A percentile compares a stretch with the other conserved stretches of the same genome.
These are phyloP conservation scores for Candidula unifasciata DNA, from an alignment of 2,888 invertebrate species.

Conservation along the genomic window DNA sequence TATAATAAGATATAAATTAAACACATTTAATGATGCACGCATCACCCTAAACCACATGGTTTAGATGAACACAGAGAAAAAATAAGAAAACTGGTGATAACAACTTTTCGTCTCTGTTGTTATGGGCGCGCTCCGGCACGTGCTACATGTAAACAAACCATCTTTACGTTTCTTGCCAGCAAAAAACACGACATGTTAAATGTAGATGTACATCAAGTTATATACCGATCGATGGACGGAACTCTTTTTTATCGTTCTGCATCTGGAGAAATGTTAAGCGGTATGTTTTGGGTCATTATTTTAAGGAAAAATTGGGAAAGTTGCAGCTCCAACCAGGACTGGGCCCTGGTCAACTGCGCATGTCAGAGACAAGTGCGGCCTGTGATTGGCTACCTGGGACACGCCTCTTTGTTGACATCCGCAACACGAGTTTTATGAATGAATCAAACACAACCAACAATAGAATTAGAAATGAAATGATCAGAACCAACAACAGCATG, in stretches of 20 bases:
- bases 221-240: neutral
- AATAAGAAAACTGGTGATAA: too few relatives aligned
- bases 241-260: too few relatives aligned
- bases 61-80: too few relatives aligned
- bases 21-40: too few relatives aligned
- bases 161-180: neutral
- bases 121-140: neutral
- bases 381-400: neutral
- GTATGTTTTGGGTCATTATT: neutral
- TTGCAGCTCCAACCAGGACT: too few relatives aligned
- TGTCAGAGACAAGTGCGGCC: neutral
- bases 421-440: too few relatives aligned
- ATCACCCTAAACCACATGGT: too few relatives aligned
- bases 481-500: too few relatives aligned
- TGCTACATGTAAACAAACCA: slow-evolving; percentile 20
- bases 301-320: neutral
- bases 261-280: neutral
- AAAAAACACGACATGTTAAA: neutral
- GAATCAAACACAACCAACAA: too few relatives aligned
- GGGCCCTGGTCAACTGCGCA: neutral
- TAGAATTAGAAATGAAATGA: too few relatives aligned
- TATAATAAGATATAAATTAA: too few relatives aligned
- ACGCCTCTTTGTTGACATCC: slow-evolving; percentile 20
- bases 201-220: neutral
- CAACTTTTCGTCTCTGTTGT: neutral